phyloP scores from a whole-genome alignment of 2,797 vertebrate genomes.

The Aratinga solstitialis region DNA sequence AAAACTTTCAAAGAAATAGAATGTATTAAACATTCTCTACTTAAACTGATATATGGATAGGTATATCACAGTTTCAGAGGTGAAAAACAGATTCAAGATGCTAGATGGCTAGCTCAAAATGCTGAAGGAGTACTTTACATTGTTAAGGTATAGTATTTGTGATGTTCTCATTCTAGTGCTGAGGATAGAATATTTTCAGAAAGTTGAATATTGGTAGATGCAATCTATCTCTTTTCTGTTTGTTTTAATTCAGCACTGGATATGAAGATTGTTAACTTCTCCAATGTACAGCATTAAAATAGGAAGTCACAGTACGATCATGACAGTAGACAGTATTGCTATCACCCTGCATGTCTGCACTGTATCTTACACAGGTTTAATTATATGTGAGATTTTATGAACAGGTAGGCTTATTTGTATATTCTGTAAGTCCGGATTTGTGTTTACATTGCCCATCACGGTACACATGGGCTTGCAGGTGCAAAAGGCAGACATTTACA shows the following conservation, averaged over 20 bases:
- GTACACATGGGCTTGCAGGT: not conserved
- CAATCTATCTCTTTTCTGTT: not conserved
- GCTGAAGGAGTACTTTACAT: not conserved
- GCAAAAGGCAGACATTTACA: not conserved
- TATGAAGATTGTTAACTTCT: not conserved
- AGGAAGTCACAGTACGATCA: not conserved
- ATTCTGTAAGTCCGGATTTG: not conserved
- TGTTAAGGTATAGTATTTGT: not conserved
- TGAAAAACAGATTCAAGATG: not conserved
- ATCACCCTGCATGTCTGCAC: not conserved
- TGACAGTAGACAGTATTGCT: not conserved
- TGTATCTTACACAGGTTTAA: not conserved
- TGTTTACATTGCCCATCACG: not conserved
- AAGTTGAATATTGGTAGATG: not conserved
- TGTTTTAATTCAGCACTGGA: not conserved
- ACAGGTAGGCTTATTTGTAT: not conserved
- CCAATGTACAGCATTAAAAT: not conserved
- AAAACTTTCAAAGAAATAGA: not conserved
- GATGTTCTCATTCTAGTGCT: not conserved
- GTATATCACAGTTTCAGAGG: not conserved
- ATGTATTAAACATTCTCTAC: not conserved
- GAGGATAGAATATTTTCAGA: not conserved
- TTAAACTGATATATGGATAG: not conserved
- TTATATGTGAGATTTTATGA: not conserved
- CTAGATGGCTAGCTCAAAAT: not conserved